A percentile compares a stretch with the other conserved stretches of the same genome.
Evolutionary conservation across 1,140 invertebrate species (phyloP).

Genomic region (Lepidurus couesii): DNA sequence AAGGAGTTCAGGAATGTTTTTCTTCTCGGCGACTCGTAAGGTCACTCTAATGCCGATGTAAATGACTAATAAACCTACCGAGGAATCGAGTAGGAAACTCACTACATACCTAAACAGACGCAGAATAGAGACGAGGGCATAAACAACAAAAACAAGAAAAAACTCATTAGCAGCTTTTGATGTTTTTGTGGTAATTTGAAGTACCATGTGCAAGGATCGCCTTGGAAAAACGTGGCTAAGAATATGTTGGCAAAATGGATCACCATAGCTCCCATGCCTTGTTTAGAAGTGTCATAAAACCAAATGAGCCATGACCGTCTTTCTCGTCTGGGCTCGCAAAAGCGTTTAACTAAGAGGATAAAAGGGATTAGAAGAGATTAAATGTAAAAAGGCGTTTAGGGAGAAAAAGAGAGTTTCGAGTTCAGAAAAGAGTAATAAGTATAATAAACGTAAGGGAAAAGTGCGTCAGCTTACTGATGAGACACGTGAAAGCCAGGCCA

Average conservation of each 20-base stretch:
- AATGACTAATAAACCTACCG: slow-evolving; percentile 67
- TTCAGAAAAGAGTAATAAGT: slow-evolving; percentile 22
- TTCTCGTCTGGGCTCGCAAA: slow-evolving; percentile 65
- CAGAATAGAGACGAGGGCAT: slow-evolving; percentile 34
- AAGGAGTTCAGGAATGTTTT: slow-evolving; percentile 62
- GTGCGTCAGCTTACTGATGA: slow-evolving; percentile 55
- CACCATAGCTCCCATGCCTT: slow-evolving; percentile 67
- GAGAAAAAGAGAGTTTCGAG: neutral
- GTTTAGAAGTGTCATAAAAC: slow-evolving; percentile 78
- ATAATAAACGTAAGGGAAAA: neutral
- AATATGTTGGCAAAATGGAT: slow-evolving; percentile 74
- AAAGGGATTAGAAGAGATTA: slow-evolving; percentile 23
- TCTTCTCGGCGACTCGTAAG: slow-evolving; percentile 57
- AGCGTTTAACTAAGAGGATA: slow-evolving; percentile 61
- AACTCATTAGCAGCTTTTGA: neutral
- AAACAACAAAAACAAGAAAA: slow-evolving; percentile 33
- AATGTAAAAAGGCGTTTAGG: neutral
- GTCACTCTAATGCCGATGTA: slow-evolving; percentile 64
- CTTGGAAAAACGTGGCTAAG: slow-evolving; percentile 64
- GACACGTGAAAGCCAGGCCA: slow-evolving; percentile 64
- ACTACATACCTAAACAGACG: slow-evolving; percentile 63
- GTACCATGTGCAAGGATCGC: slow-evolving; percentile 74
- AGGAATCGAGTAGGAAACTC: slow-evolving; percentile 72
- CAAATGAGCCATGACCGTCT: slow-evolving; percentile 70
- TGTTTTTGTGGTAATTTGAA: slow-evolving; percentile 32